phyloP scores from a whole-genome alignment of 1,140 invertebrate genomes.

The Drosophila parvula region DNA sequence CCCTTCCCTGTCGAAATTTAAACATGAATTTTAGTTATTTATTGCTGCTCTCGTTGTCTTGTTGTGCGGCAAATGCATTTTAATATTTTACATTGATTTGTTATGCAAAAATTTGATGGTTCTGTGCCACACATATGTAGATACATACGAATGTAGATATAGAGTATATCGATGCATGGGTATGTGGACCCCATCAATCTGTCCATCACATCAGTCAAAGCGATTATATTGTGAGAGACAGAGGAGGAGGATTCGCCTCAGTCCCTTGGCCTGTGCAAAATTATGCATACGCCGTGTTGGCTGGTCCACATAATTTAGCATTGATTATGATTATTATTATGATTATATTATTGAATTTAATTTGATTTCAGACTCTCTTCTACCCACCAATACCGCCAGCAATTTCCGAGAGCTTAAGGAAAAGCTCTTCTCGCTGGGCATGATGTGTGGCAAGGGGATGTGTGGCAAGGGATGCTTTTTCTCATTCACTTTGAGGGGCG shows the following conservation, averaged over 20 bases:
- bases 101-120: constrained; percentile 77
- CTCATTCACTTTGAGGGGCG: constrained; percentile 42
- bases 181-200: constrained; percentile 39
- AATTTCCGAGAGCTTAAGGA: constrained; percentile 55
- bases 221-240: constrained; percentile 61
- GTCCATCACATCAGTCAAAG: constrained; percentile 63
- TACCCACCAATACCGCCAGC: background rate
- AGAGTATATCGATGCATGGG: constrained; percentile 22
- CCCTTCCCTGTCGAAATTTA: constrained; percentile 59
- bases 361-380: constrained; percentile 65
- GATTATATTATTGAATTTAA: constrained; percentile 82
- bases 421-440: constrained; percentile 56
- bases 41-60: constrained; percentile 65
- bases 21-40: constrained; percentile 79
- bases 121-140: constrained; percentile 18
- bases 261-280: constrained; percentile 39
- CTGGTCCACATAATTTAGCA: constrained; percentile 74
- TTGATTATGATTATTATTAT: constrained; percentile 79
- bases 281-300: constrained; percentile 79
- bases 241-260: constrained; percentile 1
- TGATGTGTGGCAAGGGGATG: too few species aligned
- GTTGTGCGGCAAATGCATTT: constrained; percentile 74
- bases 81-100: constrained; percentile 80
- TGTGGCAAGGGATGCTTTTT: constrained; percentile 19
- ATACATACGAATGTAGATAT: background rate